Base-by-base conservation (phyloP, 2,797 vertebrate species). In the Mormyrops attenuatus region DNA sequence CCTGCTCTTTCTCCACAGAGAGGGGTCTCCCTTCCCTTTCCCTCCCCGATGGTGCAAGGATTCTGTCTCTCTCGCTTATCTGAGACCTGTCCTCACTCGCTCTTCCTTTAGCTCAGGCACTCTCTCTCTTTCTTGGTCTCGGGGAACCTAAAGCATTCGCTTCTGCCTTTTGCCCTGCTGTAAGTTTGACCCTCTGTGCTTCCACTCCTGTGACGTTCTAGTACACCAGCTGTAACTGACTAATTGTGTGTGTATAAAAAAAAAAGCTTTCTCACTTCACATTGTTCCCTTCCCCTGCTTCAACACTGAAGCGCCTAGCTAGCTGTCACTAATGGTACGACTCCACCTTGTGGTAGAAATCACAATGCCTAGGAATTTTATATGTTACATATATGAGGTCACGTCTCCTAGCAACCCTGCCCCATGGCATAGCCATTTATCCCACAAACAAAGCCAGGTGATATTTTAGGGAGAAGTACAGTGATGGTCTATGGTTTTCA, bases 31-130 rank as follows among this genome's bases (percentile, higher is more conserved):
- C 86, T 91, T 89, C 90, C 88, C 87, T 91, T 93, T 92, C 94
- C 44, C 92, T 91, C 92, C 90, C 88, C 53, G 90, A 93, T 94
- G 94, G 95, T 95, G 95, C 93, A 80, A 90, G 89, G 88, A 89
- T 88, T 84, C 90, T 87, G 60, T 90, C 90, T 92, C 88, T 91
- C 88, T 93, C 88, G 92, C 90, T 88, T 66, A 89, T 89, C 89
- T 47, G 89, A 90, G 77, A 87, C 41, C 85, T 91, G 88, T 88
- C 91, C 90, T 88, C 87, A 90, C 66, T 90, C 90, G 66, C 90
- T 88, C 77, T 50, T 89, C 87, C 87, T 66, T 89, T 90, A 87
- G 88, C 89, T 91, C 69, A 3, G 80, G 84, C 90, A 89, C 73
- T 2, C 85, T 91, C 87, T 17, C 89, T 90, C 86, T 77, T 88